phyloP scores from a whole-genome alignment of 2,797 vertebrate genomes.

The Argyrosomus regius region DNA sequence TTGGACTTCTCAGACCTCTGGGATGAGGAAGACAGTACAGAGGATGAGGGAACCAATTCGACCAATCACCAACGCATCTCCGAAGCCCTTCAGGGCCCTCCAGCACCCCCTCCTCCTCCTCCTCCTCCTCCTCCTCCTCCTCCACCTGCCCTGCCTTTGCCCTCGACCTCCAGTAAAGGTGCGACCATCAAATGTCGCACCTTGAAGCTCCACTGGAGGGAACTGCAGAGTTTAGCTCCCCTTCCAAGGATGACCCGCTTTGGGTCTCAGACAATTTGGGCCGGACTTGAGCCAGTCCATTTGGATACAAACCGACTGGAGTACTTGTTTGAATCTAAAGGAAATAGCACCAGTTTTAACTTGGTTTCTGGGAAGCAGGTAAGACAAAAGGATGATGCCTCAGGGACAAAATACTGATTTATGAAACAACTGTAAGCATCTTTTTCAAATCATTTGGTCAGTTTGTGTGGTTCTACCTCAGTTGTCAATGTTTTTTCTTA shows the following conservation, averaged over 20 bases:
- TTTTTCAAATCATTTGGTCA: neutral
- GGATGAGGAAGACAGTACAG: constrained; percentile 83
- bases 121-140: constrained; percentile 51
- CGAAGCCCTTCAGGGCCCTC: constrained; percentile 37
- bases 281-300: constrained; percentile 78
- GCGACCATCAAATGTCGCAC: constrained; percentile 63
- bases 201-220: constrained; percentile 86
- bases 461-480: neutral
- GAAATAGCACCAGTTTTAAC: constrained; percentile 51
- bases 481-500: neutral
- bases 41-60: constrained; percentile 63
- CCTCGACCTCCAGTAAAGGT: constrained; percentile 20
- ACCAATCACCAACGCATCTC: neutral
- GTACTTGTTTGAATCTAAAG: constrained; percentile 83
- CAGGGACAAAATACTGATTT: neutral
- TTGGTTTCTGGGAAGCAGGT: constrained; percentile 71
- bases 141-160: constrained; percentile 40
- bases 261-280: constrained; percentile 86
- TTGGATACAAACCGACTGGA: constrained; percentile 81
- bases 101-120: constrained; percentile 59
- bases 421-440: neutral
- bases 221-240: constrained; percentile 75
- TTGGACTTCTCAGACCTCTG: constrained; percentile 87
- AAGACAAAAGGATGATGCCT: constrained; percentile 26
- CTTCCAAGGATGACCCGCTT: constrained; percentile 85